Conservation (phyloP, 1,140 invertebrate species). For the Drosophila willistoni region DNA sequence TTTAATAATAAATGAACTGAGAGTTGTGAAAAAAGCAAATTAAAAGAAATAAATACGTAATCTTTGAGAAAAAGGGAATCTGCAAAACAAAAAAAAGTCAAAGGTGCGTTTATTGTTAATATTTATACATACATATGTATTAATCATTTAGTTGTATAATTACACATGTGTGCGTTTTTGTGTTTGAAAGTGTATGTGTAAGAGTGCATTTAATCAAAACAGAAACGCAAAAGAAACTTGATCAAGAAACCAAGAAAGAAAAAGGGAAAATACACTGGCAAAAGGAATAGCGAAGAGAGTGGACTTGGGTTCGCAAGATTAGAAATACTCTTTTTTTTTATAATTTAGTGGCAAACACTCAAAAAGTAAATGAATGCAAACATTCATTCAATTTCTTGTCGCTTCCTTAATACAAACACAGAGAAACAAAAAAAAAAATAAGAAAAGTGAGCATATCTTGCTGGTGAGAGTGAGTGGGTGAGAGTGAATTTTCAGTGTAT, state of each 20-base stretch:
- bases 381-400: constrained; percentile 3
- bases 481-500: constrained; percentile 16
- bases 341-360: not conserved
- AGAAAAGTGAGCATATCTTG: not conserved
- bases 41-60: not conserved
- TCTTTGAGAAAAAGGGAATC: not conserved
- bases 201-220: constrained; percentile 8
- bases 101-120: constrained; percentile 8
- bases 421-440: not conserved
- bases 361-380: not conserved
- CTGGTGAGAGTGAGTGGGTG: constrained; percentile 11
- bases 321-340: not conserved
- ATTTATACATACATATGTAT: not conserved
- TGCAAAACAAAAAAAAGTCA: not conserved
- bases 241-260: not conserved
- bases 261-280: not conserved
- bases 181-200: not conserved
- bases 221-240: constrained; percentile 4
- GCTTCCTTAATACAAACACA: not conserved
- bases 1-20: constrained; percentile 3
- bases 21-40: not conserved
- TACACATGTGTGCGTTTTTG: not conserved
- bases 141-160: constrained; percentile 2
- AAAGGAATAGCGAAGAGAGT: not conserved
- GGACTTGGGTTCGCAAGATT: not conserved